Evolutionary conservation across 2,888 invertebrate genomes (phyloP), one percentile per base, ranked within the genome.

Genomic region (Linyphia triangularis): DNA sequence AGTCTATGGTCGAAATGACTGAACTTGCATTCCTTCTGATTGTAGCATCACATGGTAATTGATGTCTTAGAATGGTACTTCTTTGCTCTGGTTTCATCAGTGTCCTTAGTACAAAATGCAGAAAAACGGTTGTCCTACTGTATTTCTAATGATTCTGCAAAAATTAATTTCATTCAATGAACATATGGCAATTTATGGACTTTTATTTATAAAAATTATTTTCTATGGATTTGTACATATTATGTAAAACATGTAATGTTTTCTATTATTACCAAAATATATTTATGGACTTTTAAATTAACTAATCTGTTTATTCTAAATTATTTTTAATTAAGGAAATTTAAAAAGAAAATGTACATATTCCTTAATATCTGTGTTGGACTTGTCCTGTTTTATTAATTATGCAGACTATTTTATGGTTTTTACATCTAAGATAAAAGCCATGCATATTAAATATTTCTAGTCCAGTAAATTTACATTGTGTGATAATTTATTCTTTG

Each of bases 11-110:
- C 51, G 37, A 33, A 13, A 22, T 3, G 40, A 69, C 75, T 78
- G n/a, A 40, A 19, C 57, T 37, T 59, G 61, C 82, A 82, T 82
- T 82, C 82, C 82, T 61, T 6, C 63, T 63, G 63, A 63, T 51
- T n/a, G 13, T 1, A 16, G n/a, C 51, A 16, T 16, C n/a, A 51
- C n/a, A n/a, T 51, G 51, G 51, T 51, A 51, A 51, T 51, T 51
- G 51, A n/a, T 51, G 51, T 51, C n/a, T 51, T 51, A 51, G 51
- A 51, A 51, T 51, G 13, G n/a, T 51, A 16, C 5, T 51, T 5
- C n/a, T 13, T 3, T 9, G 9, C 9, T 33, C 33, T 33, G 33
- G 9, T 33, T 9, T 33, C 51, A 51, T 51, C 13, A 51, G 13
- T 51, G 2, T 51, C n/a, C 51, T 51, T 51, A n/a, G 5, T 51